Base-by-base conservation (phyloP, 2,888 invertebrate genomes). In the Eupithecia insigniata region DNA sequence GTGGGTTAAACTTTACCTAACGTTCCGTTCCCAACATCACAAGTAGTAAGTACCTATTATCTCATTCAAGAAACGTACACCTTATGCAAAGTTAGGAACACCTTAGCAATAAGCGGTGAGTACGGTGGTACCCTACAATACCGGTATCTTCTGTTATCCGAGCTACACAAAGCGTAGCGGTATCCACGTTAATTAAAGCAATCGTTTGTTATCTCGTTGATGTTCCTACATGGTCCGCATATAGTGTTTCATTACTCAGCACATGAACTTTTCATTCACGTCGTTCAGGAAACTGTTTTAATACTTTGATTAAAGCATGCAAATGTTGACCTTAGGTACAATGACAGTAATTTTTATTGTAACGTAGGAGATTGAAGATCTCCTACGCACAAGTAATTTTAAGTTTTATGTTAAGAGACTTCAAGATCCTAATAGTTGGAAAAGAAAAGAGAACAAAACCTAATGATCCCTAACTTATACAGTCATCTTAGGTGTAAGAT, bases 161-260 rank as follows among this genome's bases (percentile, higher is more conserved):
- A 22, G 61, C 60, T 64, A 30, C 64, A 71, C 55, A 71, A 71
- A 64, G 71, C 36, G 67, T 68, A 64, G 71, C 36, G 67, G 71
- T 43, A 55, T 64, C 26, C 39, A 71, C 67, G 58, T 67, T 67
- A 71, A 67, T 71, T 71, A 71, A 62, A 62, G 55, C 58, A 58
- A 66, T 36, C 67, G 64, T 71, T 64, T 61, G 66, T 70, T 71
- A 67, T 55, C 39, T 34, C 26, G 36, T 61, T 62, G 30, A 39
- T 55, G 62, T 22, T 46, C n/a, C 43, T 55, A 26, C 51, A n/a
- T 46, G 22, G 22, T 55, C 55, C 14, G 14, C 4, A 26, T 22
- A 7, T 2, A 51, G 26, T 26, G 55, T 26, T 26, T 55, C 14
- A 55, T 55, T 14, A 4, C 55, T 26, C 26, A 51, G 5, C 55